Evolutionary conservation across 2,113 vertebrate species (phyloP).

Genomic region (Nymphicus hollandicus): DNA sequence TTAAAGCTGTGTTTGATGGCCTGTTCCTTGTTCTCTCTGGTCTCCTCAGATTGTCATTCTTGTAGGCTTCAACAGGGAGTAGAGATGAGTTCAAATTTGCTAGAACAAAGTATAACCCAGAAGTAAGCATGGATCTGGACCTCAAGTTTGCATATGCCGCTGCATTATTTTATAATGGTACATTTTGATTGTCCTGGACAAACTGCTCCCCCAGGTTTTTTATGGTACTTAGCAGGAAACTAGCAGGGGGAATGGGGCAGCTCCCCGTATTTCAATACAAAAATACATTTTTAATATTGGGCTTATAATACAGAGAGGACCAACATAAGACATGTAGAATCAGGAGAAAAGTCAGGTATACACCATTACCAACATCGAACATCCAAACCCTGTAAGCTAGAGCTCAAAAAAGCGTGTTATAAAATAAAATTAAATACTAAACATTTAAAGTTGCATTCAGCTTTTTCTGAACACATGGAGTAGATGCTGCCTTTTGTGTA

Average conservation of each 20-base stretch:
- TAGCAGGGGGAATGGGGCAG: not conserved
- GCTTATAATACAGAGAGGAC: not conserved
- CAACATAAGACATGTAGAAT: not conserved
- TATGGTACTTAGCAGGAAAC: not conserved
- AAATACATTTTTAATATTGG: not conserved
- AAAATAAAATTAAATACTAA: not conserved
- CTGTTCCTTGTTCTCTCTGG: not conserved
- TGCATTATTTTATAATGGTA: not conserved
- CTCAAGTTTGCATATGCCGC: not conserved
- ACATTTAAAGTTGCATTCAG: not conserved
- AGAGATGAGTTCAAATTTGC: not conserved
- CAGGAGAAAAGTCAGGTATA: not conserved
- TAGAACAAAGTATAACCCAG: not conserved
- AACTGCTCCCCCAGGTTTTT: not conserved
- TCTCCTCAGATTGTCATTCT: not conserved
- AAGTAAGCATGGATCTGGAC: not conserved
- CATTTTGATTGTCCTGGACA: not conserved
- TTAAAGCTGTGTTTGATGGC: not conserved
- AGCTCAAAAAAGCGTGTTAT: not conserved
- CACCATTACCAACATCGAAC: not conserved
- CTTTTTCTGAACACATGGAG: not conserved
- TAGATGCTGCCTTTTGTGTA: not conserved
- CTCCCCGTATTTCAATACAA: not conserved
- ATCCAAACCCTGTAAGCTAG: not conserved
- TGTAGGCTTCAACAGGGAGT: not conserved